Conservation (phyloP, 2,113 vertebrate genomes). For the Herpailurus yagouaroundi region DNA sequence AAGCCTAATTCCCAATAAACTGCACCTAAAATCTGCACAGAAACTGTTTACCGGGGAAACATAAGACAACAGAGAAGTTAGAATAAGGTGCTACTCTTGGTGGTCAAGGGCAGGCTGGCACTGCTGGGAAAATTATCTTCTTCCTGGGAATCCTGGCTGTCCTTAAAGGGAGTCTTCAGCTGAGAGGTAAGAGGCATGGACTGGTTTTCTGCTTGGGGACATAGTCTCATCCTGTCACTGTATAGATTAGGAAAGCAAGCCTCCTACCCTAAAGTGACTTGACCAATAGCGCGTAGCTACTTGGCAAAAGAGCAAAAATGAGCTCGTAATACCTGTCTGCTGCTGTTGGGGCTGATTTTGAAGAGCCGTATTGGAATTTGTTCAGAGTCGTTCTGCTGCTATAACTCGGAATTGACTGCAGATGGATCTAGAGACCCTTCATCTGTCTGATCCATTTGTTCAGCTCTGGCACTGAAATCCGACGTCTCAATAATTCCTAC, state of each 20-base stretch:
- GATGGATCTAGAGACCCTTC: slow-evolving; percentile 11
- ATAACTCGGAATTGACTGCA: slow-evolving; percentile 36
- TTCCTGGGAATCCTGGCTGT: neutral
- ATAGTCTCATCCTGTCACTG: neutral
- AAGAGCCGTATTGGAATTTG: neutral
- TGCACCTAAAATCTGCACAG: neutral
- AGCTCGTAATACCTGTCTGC: neutral
- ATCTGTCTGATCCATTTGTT: neutral
- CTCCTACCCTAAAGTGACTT: neutral
- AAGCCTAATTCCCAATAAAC: fast-evolving
- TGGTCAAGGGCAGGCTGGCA: neutral
- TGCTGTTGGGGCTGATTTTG: neutral
- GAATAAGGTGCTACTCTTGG: neutral
- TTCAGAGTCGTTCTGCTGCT: neutral
- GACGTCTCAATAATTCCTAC: neutral
- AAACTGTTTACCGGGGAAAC: neutral
- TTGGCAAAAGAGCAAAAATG: neutral
- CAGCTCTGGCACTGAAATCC: neutral
- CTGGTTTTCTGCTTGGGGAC: neutral
- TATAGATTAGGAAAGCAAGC: neutral
- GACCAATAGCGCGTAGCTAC: neutral
- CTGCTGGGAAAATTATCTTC: neutral
- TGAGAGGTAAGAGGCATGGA: neutral
- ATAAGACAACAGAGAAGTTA: neutral
- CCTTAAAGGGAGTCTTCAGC: neutral